Conservation (phyloP, 2,113 vertebrate genomes). For the Passer montanus region DNA sequence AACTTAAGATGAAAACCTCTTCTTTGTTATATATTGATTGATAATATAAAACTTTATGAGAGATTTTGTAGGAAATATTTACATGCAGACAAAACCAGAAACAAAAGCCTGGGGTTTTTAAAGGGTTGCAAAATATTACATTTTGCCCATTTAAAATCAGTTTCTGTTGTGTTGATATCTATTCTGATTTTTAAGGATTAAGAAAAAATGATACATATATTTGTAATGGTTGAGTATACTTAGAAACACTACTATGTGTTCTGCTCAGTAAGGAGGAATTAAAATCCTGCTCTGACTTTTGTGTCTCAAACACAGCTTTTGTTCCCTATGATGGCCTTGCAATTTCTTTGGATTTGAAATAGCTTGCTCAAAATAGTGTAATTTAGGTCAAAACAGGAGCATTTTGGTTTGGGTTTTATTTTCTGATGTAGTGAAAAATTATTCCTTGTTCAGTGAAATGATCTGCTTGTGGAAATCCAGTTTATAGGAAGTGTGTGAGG, state of each 20-base stretch:
- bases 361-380: background rate
- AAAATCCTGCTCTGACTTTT: background rate
- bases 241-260: background rate
- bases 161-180: background rate
- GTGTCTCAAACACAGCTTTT: background rate
- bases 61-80: conserved; percentile 44
- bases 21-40: background rate
- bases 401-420: background rate
- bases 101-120: background rate
- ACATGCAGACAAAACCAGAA: background rate
- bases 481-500: background rate
- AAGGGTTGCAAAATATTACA: background rate
- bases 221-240: background rate
- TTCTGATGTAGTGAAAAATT: background rate
- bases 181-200: background rate
- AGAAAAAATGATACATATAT: background rate
- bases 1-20: conserved; percentile 14
- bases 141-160: background rate
- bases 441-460: background rate
- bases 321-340: background rate
- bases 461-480: background rate
- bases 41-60: background rate
- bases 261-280: background rate
- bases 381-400: background rate
- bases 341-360: background rate